Evolutionary conservation across 2,888 invertebrate genomes (phyloP).

Genomic region (Catonia carolina): DNA sequence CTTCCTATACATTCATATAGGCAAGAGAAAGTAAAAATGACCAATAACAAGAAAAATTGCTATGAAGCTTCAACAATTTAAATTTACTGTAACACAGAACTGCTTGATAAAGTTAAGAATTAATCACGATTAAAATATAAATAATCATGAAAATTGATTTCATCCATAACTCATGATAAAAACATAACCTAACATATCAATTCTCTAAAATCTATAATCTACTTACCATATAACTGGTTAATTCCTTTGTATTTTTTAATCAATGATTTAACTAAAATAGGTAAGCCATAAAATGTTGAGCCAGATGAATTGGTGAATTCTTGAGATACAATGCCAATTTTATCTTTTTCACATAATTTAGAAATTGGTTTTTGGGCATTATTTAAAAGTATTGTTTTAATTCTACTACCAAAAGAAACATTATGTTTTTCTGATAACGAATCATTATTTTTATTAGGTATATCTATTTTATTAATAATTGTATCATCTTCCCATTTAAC

Average conservation of each 20-base stretch:
- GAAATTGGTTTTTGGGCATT: slow-evolving; percentile 16
- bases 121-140: too few species aligned
- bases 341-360: not conserved
- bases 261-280: slow-evolving; percentile 59
- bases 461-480: not conserved
- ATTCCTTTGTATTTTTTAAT: slow-evolving; percentile 73
- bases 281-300: slow-evolving; percentile 67
- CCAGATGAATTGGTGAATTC: not conserved
- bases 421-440: not conserved
- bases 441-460: not conserved
- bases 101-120: too few species aligned
- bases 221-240: slow-evolving; percentile 70
- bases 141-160: too few species aligned
- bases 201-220: too few species aligned
- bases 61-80: too few species aligned
- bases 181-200: too few species aligned
- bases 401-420: slow-evolving; percentile 7
- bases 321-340: not conserved
- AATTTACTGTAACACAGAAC: too few species aligned
- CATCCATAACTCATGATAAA: too few species aligned
- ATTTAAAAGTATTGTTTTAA: slow-evolving; percentile 16
- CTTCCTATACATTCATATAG: too few species aligned
- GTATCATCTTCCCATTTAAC: not conserved
- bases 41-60: too few species aligned
- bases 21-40: too few species aligned